Percentiles rank a stretch among this genome's conserved stretches.
phyloP scores from a whole-genome alignment of 2,113 vertebrate species.

The Dunckerocampus dactyliophorus region DNA sequence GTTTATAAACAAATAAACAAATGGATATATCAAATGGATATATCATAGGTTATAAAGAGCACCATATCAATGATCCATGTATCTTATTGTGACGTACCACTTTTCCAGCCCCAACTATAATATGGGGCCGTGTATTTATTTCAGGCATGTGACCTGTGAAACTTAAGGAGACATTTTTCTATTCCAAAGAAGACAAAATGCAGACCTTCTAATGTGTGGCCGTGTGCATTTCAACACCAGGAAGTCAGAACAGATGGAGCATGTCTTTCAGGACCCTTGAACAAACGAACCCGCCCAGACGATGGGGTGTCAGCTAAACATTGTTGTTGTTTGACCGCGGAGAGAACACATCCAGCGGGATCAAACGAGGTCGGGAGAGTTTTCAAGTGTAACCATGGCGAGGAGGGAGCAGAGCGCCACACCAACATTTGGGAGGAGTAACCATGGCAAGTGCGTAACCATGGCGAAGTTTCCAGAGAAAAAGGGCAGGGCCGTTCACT shows the following conservation, averaged over 20 bases:
- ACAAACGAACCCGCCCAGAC: neutral
- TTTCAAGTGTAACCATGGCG: neutral
- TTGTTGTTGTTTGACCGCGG: neutral
- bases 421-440: neutral
- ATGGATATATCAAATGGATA: too few species aligned
- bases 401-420: too few species aligned
- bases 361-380: neutral
- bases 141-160: too few species aligned
- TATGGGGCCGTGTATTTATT: too few species aligned
- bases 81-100: too few species aligned
- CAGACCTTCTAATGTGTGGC: neutral
- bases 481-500: neutral
- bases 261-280: neutral
- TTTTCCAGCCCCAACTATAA: too few species aligned
- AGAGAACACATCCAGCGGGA: neutral
- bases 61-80: too few species aligned
- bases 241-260: constrained; percentile 11
- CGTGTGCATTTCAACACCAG: neutral
- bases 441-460: neutral
- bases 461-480: neutral
- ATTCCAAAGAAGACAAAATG: neutral
- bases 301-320: neutral
- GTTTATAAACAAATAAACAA: too few species aligned
- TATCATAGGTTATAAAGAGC: too few species aligned
- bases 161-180: too few species aligned